phyloP scores from a whole-genome alignment of 1,140 invertebrate species.

The Sycophaga agraensis region DNA sequence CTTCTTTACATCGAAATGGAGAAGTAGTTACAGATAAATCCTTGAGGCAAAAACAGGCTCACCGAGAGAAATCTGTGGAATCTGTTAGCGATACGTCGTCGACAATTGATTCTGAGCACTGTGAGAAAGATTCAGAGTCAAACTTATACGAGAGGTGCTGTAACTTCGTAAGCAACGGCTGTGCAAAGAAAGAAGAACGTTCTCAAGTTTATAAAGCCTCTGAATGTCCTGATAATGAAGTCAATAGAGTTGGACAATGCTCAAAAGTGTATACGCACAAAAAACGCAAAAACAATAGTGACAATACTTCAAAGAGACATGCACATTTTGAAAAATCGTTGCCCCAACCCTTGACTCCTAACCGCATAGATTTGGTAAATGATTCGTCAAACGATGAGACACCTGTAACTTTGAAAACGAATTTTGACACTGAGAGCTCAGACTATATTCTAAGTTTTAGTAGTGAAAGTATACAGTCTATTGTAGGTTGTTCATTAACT shows the following conservation, averaged over 20 bases:
- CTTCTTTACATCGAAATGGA: conserved; percentile 6
- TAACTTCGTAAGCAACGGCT: conserved; percentile 41
- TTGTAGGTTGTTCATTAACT: conserved; percentile 34
- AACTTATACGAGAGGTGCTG: conserved; percentile 45
- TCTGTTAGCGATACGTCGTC: conserved; percentile 15
- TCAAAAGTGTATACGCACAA: conserved; percentile 51
- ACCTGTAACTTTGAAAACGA: conserved; percentile 44
- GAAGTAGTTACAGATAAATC: conserved; percentile 1
- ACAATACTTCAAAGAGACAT: conserved; percentile 30
- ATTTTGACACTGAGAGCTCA: conserved; percentile 45
- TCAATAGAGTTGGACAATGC: conserved; percentile 46
- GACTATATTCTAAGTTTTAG: conserved; percentile 48
- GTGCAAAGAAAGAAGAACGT: conserved; percentile 25
- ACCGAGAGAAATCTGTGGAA: conserved; percentile 13
- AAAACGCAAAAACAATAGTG: conserved; percentile 39
- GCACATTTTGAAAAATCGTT: conserved; percentile 34
- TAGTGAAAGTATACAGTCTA: conserved; percentile 44
- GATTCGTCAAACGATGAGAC: conserved; percentile 42
- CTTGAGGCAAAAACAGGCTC: background rate
- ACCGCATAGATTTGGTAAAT: conserved; percentile 48
- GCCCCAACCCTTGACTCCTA: conserved; percentile 37
- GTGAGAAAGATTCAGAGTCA: conserved; percentile 18
- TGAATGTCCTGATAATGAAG: conserved; percentile 38
- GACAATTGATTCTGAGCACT: conserved; percentile 12
- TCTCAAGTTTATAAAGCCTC: conserved; percentile 24